phyloP scores from a whole-genome alignment of 2,888 invertebrate species.

The Volucella inanis region DNA sequence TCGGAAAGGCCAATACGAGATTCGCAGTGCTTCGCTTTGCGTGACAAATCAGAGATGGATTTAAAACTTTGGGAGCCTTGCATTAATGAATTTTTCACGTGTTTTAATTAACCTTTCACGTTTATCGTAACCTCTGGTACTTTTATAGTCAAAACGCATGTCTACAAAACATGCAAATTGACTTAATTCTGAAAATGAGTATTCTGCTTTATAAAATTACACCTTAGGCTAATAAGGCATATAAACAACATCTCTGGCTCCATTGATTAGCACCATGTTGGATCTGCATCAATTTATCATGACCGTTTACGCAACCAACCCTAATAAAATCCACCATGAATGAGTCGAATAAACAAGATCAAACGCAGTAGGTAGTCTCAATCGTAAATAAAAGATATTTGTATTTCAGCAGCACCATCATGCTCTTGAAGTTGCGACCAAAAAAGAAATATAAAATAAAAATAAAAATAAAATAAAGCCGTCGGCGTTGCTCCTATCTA shows the following conservation, averaged over 20 bases:
- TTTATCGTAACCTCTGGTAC: too few relatives aligned
- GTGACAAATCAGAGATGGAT: too few relatives aligned
- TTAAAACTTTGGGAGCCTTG: too few relatives aligned
- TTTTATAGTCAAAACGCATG: too few relatives aligned
- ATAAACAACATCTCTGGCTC: conserved; percentile 22
- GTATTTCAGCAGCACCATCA: too few relatives aligned
- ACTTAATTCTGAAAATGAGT: not conserved
- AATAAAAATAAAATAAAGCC: not conserved
- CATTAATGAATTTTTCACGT: too few relatives aligned
- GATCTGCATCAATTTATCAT: conserved; percentile 24
- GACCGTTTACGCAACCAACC: not conserved
- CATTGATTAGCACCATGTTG: conserved; percentile 29
- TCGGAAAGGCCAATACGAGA: too few relatives aligned
- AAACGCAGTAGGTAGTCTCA: not conserved
- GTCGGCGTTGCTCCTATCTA: conserved; percentile 3
- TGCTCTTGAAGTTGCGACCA: too few relatives aligned
- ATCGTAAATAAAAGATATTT: too few relatives aligned
- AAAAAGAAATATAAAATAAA: not conserved
- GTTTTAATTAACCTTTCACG: too few relatives aligned
- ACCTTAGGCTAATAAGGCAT: conserved; percentile 24
- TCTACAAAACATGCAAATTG: not conserved
- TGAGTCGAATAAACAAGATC: not conserved
- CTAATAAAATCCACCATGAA: conserved; percentile 8
- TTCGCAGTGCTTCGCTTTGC: too few relatives aligned
- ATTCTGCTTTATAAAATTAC: not conserved